phyloP scores from a whole-genome alignment of 2,797 vertebrate genomes.

The Coluber constrictor region DNA sequence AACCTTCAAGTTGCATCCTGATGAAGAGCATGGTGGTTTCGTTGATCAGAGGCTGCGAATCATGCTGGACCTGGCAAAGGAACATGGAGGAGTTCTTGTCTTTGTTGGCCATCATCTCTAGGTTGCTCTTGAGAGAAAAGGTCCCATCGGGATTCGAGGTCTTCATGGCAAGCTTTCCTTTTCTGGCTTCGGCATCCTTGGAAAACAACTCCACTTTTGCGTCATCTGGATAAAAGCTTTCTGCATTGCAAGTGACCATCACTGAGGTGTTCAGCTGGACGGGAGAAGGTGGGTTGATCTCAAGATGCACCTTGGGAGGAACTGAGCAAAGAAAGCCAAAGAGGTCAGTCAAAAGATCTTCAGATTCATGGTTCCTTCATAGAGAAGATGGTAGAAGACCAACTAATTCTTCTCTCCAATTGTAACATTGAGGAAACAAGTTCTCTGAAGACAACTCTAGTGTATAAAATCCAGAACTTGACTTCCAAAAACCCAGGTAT shows the following conservation, averaged over 20 bases:
- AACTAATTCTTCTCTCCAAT: too few species aligned
- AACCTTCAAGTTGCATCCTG: too few species aligned
- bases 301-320: neutral
- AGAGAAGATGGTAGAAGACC: too few species aligned
- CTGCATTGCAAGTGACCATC: constrained; percentile 16
- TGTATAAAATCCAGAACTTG: too few species aligned
- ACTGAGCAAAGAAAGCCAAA: constrained; percentile 34
- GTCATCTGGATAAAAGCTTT: neutral
- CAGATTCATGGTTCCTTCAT: too few species aligned
- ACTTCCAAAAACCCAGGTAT: neutral
- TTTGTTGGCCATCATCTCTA: neutral
- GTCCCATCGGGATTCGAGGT: rapidly evolving
- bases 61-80: constrained; percentile 57
- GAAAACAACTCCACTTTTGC: constrained; percentile 19
- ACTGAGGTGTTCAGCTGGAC: neutral
- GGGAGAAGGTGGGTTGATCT: rapidly evolving
- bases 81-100: constrained; percentile 42
- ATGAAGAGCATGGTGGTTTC: neutral
- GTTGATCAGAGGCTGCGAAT: neutral
- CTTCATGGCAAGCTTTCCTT: rapidly evolving
- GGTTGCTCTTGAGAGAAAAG: neutral
- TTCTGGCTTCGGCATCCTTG: rapidly evolving
- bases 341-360: too few species aligned
- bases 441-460: too few species aligned
- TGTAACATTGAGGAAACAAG: neutral